Evolutionary conservation across 1,140 invertebrate genomes (phyloP), one percentile per base, ranked within the genome.

Genomic region (Neoseiulus cucumeris): DNA sequence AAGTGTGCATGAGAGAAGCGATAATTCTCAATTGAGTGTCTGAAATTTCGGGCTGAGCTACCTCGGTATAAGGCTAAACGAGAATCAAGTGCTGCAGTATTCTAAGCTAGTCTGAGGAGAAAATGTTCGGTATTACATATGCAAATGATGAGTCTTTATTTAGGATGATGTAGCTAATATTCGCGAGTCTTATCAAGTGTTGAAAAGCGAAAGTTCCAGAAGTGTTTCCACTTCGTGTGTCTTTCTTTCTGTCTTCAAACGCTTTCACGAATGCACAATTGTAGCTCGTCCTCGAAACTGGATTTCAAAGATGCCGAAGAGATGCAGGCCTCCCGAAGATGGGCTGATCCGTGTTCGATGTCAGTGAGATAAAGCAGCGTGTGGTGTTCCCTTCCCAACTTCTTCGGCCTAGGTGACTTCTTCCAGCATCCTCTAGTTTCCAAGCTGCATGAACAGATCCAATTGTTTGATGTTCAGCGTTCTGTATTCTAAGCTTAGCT

Each of bases 311-410:
- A 14, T 17, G 22, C 51, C 33, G 51, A 25, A 14, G 51, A 59
- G 51, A 29, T 59, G 25, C 14, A 5, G 25, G 22, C 25, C 22
- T 25, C 9, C 25, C 17, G 22, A 33, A 29, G 22, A 33, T 33
- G 51, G 51, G 51, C 33, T 59, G 51, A 59, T 1, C 14, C 33
- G 17, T 59, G 22, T 17, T 59, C 51, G 51, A 59, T 59, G 51
- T 59, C 51, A 33, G 51, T 59, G 51, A 59, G 51, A 59, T 59
- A 59, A 59, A 59, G 51, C 51, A 59, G 51, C 51, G 51, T 25
- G 51, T 59, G 14, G 33, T 25, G 22, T 59, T 59, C 28, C 51
- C 22, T 25, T 39, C 33, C 33, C 33, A 39, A 9, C 9, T 9
- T 39, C 9, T 39, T 9, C 33, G 33, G 33, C 33, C 33, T n/a